These are phyloP conservation scores for Enteromius paludinosus DNA, from an alignment of 2,797 vertebrate genomes.

Conservation along the genomic window DNA sequence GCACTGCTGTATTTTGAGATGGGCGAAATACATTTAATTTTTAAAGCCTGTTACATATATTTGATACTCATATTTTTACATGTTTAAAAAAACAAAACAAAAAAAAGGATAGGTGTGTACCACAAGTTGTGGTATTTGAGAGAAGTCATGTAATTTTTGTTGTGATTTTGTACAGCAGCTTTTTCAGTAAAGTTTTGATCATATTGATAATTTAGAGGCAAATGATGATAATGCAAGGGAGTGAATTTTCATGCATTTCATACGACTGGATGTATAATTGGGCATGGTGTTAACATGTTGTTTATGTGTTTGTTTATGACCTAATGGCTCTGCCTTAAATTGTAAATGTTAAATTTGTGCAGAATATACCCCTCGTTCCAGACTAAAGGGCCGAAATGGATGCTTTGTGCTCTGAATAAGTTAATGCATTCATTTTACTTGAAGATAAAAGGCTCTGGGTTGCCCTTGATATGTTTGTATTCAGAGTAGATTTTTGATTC, in stretches of 20 bases:
- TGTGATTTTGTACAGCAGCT: neutral
- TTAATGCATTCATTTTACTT: neutral
- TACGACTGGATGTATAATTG: slow-evolving; percentile 16
- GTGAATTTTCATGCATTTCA: neutral
- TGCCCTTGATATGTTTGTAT: slow-evolving; percentile 9
- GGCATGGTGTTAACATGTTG: neutral
- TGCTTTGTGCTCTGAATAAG: neutral
- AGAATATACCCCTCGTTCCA: neutral
- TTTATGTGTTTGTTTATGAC: neutral
- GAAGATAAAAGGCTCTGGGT: neutral
- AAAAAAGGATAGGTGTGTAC: neutral
- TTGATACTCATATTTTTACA: neutral
- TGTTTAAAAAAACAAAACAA: no score
- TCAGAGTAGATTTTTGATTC: neutral
- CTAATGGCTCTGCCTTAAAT: neutral
- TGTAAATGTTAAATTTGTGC: neutral
- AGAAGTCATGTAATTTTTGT: neutral
- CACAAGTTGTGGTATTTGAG: neutral
- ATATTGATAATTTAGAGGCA: neutral
- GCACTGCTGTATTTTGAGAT: neutral
- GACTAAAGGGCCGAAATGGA: neutral
- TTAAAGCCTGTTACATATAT: neutral
- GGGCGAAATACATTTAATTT: neutral
- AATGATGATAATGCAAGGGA: neutral
- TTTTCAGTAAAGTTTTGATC: neutral